Evolutionary conservation across 2,797 vertebrate genomes (phyloP), one percentile per base, ranked within the genome.

Genomic region (Fratercula arctica): DNA sequence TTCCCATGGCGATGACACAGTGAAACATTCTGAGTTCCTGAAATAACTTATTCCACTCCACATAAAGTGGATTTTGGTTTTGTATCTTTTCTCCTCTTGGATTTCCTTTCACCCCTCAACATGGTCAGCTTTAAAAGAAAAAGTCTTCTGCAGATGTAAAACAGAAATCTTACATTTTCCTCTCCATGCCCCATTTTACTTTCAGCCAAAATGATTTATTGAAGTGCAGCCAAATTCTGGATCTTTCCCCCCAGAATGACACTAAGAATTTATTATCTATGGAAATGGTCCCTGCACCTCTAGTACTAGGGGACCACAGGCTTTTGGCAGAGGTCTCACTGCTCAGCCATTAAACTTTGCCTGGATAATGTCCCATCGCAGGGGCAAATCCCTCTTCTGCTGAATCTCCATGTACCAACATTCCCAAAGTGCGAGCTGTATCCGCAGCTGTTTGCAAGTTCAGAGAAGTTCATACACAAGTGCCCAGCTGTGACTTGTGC

Each of bases 371-470:
- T 67, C 53, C 35, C 31, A 46, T 28, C 23, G 29, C 66, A 81
- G 54, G 31, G 37, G 28, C 19, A 56, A 67, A 78, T 23, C 35
- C 19, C 25, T 51, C n/a, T 46, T 64, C n/a, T 33, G 8, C 18
- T 84, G 51, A 41, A n/a, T 54, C 9, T 69, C 45, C 35, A 7
- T 0, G 2, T 66, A n/a, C 8, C 0, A 0, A 11, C 2, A 11
- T 35, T 67, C 43, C 10, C 33, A 6, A 63, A 39, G 43, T 4
- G 4, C 0, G 1, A 63, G 50, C 24, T 51, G 20, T 18, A 12
- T 12, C 39, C 48, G 16, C 39, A 69, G 33, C 50, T 37, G 45
- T 53, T 70, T 50, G 64, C 25, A 57, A 26, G 61, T 19, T 74
- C 50, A 31, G n/a, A 48, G 6, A 6, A 57, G 17, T 41, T 25